These are phyloP conservation scores for Drosophila ironensis DNA, from an alignment of 1,140 invertebrate species.

Conservation along the genomic window DNA sequence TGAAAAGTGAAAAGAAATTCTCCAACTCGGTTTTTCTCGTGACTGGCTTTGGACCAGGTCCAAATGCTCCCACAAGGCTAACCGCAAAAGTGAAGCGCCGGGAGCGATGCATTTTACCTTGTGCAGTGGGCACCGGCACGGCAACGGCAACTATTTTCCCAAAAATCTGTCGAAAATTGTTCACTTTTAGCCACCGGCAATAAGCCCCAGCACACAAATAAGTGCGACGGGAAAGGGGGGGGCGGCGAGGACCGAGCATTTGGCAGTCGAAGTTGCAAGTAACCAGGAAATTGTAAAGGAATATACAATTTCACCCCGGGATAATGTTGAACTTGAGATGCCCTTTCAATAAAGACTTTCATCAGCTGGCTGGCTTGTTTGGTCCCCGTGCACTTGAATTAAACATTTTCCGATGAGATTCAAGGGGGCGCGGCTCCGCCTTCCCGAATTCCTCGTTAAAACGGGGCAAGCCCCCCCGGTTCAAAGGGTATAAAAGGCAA, in stretches of 20 bases:
- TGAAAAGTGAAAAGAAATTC: constrained; percentile 73
- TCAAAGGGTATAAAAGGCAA: constrained; percentile 5
- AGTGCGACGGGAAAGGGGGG: constrained; percentile 26
- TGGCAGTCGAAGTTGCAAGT: constrained; percentile 43
- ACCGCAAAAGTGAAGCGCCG: constrained; percentile 51
- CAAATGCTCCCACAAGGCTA: constrained; percentile 55
- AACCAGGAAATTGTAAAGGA: constrained; percentile 29
- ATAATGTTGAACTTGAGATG: constrained; percentile 8
- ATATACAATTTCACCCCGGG: neutral
- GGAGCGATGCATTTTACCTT: constrained; percentile 46
- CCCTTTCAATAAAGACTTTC: neutral
- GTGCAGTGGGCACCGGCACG: no score
- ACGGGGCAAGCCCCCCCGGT: neutral
- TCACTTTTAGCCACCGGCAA: constrained; percentile 52
- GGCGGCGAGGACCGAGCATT: constrained; percentile 36
- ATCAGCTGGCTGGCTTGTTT: neutral
- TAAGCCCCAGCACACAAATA: constrained; percentile 73
- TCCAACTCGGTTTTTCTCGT: constrained; percentile 8
- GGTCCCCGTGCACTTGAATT: neutral
- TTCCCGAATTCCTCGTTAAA: constrained; percentile 1
- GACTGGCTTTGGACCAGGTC: constrained; percentile 20
- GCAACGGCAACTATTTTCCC: constrained; percentile 63
- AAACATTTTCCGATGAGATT: constrained; percentile 4
- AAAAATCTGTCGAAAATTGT: constrained; percentile 73
- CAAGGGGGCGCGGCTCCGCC: neutral